phyloP scores from a whole-genome alignment of 2,888 invertebrate species.

The Ichneumoninae sp. region DNA sequence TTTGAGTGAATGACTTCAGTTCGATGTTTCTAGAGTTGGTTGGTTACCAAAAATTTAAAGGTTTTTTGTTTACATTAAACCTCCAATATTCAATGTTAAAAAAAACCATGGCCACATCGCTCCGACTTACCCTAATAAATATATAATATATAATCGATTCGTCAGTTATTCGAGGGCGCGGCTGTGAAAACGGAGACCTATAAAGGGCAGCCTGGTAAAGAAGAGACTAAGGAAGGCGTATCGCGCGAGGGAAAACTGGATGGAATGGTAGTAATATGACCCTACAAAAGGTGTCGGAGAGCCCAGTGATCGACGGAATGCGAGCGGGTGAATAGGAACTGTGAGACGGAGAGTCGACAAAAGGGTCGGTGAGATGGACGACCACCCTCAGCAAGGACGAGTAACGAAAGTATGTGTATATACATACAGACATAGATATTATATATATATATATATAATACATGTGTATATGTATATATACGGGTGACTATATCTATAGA shows the following conservation, averaged over 20 bases:
- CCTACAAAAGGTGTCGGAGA: constrained; percentile 28
- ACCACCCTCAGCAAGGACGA: constrained; percentile 27
- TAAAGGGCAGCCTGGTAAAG: neutral
- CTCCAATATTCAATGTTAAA: constrained; percentile 29
- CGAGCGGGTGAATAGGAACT: constrained; percentile 9
- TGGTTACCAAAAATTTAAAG: too few relatives aligned
- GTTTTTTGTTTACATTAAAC: too few relatives aligned
- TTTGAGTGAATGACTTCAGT: too few relatives aligned
- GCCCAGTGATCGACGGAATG: constrained; percentile 14
- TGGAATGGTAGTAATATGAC: constrained; percentile 42
- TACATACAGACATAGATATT: neutral
- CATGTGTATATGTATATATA: neutral
- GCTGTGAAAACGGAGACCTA: constrained; percentile 9
- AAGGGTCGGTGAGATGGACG: constrained; percentile 37
- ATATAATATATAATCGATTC: constrained; percentile 72
- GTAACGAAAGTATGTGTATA: neutral
- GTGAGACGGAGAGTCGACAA: constrained; percentile 44
- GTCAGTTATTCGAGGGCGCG: constrained; percentile 51
- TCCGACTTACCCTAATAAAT: constrained; percentile 58
- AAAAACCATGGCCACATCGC: too few relatives aligned
- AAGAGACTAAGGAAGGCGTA: constrained; percentile 38
- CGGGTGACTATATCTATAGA: neutral
- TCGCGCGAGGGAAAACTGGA: constrained; percentile 13
- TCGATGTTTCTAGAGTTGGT: too few relatives aligned
- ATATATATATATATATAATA: neutral